Base-by-base conservation (phyloP, 2,113 vertebrate species). In the Daboia siamensis region DNA sequence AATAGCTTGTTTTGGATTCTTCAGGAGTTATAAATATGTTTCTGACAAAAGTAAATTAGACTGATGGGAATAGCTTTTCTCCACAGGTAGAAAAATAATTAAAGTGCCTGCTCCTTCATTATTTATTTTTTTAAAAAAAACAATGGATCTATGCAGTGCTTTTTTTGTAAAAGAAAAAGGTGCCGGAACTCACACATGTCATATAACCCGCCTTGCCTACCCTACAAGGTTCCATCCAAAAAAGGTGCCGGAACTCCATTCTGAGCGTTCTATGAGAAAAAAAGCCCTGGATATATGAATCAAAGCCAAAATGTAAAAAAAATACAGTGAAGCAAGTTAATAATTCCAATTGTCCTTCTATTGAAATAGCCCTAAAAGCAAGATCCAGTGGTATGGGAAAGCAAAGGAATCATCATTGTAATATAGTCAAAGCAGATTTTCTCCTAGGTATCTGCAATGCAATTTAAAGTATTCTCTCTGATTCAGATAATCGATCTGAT, bases 11-110 rank as follows among this genome's bases (percentile, higher is more conserved):
- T 86, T 86, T 21, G 0, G 88, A 39, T 29, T 87, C 56, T 55
- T 56, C 55, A 89, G 20, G 17, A 8, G 55, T 64, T 95, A 54
- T 8, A 56, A 0, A 44, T n/a, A 0, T 52, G 44, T 93, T 46
- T 93, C 10, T 9, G 90, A n/a, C 86, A 87, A 46, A 88, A n/a
- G 91, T 24, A 52, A 92, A 88, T 44, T 61, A 88, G 89, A 87
- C 56, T 29, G 24, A 93, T 57, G 0, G 5, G 88, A 93, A 51
- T 12, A 89, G 20, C 12, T 84, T 90, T 89, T 52, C 33, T 15
- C 44, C 52, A 5, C 15, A 86, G 46, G 11, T 29, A 48, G 21
- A n/a, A 55, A 39, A 54, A 46, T 39, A 61, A 52, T 86, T 86
- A 89, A 51, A 87, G 51, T 85, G 39, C 11, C 59, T 24, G 4